These are phyloP conservation scores for Gila orcuttii DNA, from an alignment of 2,113 vertebrate species.

Conservation along the genomic window DNA sequence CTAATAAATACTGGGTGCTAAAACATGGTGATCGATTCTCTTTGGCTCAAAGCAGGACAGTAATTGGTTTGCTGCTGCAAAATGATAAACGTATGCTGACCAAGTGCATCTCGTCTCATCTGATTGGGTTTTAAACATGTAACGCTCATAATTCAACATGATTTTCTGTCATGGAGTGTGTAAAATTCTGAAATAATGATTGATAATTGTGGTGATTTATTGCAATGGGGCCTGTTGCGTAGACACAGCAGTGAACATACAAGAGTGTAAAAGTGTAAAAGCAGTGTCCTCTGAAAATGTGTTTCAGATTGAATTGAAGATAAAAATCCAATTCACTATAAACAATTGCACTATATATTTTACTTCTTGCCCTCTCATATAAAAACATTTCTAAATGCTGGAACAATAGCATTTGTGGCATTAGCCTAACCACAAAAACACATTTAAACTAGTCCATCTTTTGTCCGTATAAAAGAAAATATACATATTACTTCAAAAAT, in stretches of 20 bases:
- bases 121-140: slow-evolving; percentile 13
- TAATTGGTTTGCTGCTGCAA: slow-evolving; percentile 1
- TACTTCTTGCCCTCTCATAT: background rate
- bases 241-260: background rate
- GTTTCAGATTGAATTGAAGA: background rate
- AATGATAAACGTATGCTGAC: slow-evolving; percentile 1
- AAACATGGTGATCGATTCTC: slow-evolving; percentile 34
- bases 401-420: too few species aligned
- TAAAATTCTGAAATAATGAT: slow-evolving; percentile 1
- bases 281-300: background rate
- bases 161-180: background rate
- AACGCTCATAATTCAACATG: slow-evolving; percentile 25
- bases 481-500: too few species aligned
- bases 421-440: too few species aligned
- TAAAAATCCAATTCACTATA: background rate
- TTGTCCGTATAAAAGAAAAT: too few species aligned
- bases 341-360: background rate
- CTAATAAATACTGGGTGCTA: slow-evolving; percentile 47
- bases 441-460: too few species aligned
- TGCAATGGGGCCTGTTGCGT: background rate
- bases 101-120: slow-evolving; percentile 3
- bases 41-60: slow-evolving; percentile 9
- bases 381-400: background rate
- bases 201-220: background rate
- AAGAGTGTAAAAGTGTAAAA: background rate